phyloP scores from a whole-genome alignment of 2,797 vertebrate species.

The Chaunax sp. region DNA sequence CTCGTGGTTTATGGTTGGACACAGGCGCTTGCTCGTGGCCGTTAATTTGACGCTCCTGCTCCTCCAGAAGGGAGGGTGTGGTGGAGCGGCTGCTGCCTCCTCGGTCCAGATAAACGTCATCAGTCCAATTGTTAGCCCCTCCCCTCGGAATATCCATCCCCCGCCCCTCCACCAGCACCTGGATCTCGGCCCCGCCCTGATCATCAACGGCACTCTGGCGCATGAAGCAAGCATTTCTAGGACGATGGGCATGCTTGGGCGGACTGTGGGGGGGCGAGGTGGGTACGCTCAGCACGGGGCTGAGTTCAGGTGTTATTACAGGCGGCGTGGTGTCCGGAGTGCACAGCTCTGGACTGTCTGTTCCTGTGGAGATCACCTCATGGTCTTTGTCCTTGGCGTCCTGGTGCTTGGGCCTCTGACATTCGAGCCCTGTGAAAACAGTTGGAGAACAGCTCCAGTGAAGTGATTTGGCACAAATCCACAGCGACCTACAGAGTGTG shows the following conservation, averaged over 20 bases:
- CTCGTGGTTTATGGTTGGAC: constrained; percentile 81
- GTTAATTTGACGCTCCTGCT: constrained; percentile 86
- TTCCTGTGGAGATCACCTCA: constrained; percentile 91
- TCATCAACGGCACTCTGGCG: constrained; percentile 92
- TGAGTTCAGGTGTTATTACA: constrained; percentile 91
- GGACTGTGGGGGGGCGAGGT: constrained; percentile 86
- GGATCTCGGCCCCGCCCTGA: constrained; percentile 91
- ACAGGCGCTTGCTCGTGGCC: constrained; percentile 86
- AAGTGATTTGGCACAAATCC: constrained; percentile 51
- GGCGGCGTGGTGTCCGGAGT: constrained; percentile 93
- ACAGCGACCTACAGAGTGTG: constrained; percentile 23
- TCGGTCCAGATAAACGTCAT: constrained; percentile 85
- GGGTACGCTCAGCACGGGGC: constrained; percentile 90
- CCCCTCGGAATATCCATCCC: constrained; percentile 75
- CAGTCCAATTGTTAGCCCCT: constrained; percentile 89
- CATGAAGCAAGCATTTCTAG: constrained; percentile 92
- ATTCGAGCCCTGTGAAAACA: constrained; percentile 88
- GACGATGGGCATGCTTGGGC: constrained; percentile 79
- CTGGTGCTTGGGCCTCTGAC: constrained; percentile 91
- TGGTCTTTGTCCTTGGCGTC: constrained; percentile 90
- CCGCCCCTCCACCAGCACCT: constrained; percentile 93
- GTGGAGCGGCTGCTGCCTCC: constrained; percentile 85
- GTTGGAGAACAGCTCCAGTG: constrained; percentile 42
- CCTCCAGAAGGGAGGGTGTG: constrained; percentile 86
- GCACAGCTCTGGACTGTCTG: constrained; percentile 86